Evolutionary conservation across 2,888 invertebrate genomes (phyloP), one percentile per base, ranked within the genome.

Genomic region (Volucella inanis): DNA sequence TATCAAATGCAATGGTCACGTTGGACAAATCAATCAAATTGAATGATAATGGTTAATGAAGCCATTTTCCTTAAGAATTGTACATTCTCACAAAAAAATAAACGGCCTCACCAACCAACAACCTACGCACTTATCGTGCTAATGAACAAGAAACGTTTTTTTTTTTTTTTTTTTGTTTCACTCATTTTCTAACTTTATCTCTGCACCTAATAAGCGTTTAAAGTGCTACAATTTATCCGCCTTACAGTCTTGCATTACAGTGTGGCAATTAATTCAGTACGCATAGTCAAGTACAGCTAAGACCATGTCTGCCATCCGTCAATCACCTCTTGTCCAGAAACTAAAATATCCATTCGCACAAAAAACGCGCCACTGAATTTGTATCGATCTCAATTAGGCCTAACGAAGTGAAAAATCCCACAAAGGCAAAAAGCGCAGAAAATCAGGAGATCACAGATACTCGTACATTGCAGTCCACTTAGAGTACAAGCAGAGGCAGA

Each of bases 321-420:
- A 12, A 31, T 15, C 31, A 77, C 65, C 67, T 72, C 71, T 70
- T 75, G 64, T 64, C 41, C 10, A 59, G 43, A 72, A 67, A 54
- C 39, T 39, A 0, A 62, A 45, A 49, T 12, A 9, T 45, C 3
- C 64, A 45, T 47, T 64, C 52, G 31, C 22, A 39, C 47, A 59
- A 64, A 64, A 59, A 80, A 65, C 31, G 39, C 49, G 55, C 31
- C 57, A 49, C 70, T 65, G 84, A 84, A 80, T 84, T 84, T 80
- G 80, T 84, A 80, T 80, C 80, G 80, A 84, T 84, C 84, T 84
- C 84, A 84, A 84, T 84, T 80, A 84, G 84, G 80, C 80, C 80
- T 84, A 84, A 84, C 84, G 84, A 84, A 84, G 75, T 80, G 79
- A 75, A 84, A 80, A 84, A 74, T 55, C 75, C 64, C 52, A 57